Evolutionary conservation across 92 coral and sea anemone species (phyloP), one percentile per base, ranked within the genome.

Genomic region (Zoanthus sansibaricus): DNA sequence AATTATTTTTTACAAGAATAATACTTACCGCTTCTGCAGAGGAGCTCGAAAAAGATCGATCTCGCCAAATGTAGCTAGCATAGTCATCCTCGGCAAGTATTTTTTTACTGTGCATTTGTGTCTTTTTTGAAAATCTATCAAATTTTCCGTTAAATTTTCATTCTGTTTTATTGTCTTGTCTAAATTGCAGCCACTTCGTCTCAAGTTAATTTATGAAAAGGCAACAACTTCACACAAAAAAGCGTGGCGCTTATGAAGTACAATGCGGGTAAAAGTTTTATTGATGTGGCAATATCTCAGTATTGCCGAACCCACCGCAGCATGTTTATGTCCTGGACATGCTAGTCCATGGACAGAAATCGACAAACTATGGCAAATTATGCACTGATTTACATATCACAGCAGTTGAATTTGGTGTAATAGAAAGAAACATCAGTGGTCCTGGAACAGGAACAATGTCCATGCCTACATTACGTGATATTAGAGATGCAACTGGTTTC

Each of bases 41-140:
- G 72, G 72, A 68, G 72, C 72, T 68, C 72, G 71, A 68, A 68
- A 68, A 68, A 68, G 72, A 68, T 68, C 72, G 42, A 68, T 68
- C 44, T 68, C 72, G 72, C 72, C 44, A 15, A 32, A 68, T 30
- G 72, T 5, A 68, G 72, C 72, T 68, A 8, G 44, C 72, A 4
- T 68, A 25, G 69, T 62, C 69, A 62, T 62, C 69, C 69, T 62
- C 69, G 69, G 69, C 69, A 62, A 66, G 71, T 66, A 66, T n/a
- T 66, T 66, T 66, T 66, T 66, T 66, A 15, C 71, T 66, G 32
- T 66, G 71, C 71, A 66, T 66, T 66, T 66, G 32, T 66, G 71
- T 66, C 71, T 66, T n/a, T 66, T 66, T 66, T 66, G 71, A 66
- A 66, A 66, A 10, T 12, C 37, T 66, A 66, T n/a, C 71, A 66